Percentiles rank a stretch among this genome's conserved stretches.
These are phyloP conservation scores for Brachionus asplanchnoidis DNA, from an alignment of 1,140 invertebrate genomes.

Conservation along the genomic window DNA sequence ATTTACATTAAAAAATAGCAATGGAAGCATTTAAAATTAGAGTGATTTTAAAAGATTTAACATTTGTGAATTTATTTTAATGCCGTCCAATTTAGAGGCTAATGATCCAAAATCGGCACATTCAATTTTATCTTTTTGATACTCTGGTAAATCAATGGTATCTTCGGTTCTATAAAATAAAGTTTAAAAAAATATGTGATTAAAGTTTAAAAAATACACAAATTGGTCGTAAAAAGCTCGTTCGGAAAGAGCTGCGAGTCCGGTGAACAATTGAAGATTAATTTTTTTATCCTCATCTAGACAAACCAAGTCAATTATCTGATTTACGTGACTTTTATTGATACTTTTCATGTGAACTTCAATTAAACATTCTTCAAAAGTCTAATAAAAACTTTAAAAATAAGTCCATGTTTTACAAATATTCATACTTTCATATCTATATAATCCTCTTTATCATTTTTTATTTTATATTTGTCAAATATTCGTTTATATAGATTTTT, in stretches of 20 bases:
- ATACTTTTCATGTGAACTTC: conserved; percentile 49
- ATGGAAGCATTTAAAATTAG: background rate
- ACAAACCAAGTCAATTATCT: conserved; percentile 45
- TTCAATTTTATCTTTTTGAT: conserved; percentile 50
- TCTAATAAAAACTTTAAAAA: conserved; percentile 42
- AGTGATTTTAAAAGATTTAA: conserved; percentile 44
- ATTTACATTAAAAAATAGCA: background rate
- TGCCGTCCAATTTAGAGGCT: conserved; percentile 49
- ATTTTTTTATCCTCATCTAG: conserved; percentile 45
- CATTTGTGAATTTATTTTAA: conserved; percentile 46
- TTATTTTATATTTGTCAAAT: conserved; percentile 48
- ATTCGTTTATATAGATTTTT: conserved; percentile 48
- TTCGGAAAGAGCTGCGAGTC: conserved; percentile 49
- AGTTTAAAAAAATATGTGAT: background rate
- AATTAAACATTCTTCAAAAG: conserved; percentile 46
- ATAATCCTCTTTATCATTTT: conserved; percentile 42
- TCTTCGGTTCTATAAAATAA: conserved; percentile 48
- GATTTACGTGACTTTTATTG: conserved; percentile 44
- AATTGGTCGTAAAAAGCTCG: conserved; percentile 49
- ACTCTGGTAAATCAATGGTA: conserved; percentile 47
- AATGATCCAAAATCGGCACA: conserved; percentile 51
- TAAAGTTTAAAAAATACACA: conserved; percentile 46
- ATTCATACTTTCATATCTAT: conserved; percentile 43
- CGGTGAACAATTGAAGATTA: conserved; percentile 48
- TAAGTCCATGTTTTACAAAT: background rate